Evolutionary conservation across 1,140 invertebrate species (phyloP), one percentile per base, ranked within the genome.

Genomic region (Nixonia krombeini): DNA sequence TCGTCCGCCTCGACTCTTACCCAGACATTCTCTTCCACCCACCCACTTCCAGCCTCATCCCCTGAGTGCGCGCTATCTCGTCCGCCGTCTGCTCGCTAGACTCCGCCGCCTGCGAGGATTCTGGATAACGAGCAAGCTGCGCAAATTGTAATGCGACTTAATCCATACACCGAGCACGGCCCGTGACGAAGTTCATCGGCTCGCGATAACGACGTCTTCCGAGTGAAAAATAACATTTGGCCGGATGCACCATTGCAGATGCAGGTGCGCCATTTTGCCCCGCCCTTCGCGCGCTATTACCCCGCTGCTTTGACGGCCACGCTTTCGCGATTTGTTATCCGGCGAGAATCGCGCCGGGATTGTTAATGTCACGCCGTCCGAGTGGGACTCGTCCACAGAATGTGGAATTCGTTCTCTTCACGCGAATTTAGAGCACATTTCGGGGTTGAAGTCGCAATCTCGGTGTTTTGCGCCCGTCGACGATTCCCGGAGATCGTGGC

Each of bases 1-100:
- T 23, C 40, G 26, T 45, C 21, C 21, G 7, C 56, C 66, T 72
- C 52, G 49, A 58, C 37, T 46, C 53, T 52, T 58, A 28, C 26
- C 10, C 17, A 52, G 21, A 44, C 37, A 51, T 45, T 44, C 41
- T 42, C 41, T 49, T 18, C 31, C 31, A 6, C 10, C 47, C 18
- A 44, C 65, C 44, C 44, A 46, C 40, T 9, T 29, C 9, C 23
- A 8, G 12, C 37, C 13, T 40, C 28, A 31, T 49, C 16, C 29
- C 21, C 10, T 33, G 10, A 13, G 6, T 8, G 16, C 8, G 1
- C 15, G 25, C 29, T 46, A 7, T 13, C 13, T 28, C 25, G 44
- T 46, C 28, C 25, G 29, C 9, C 25, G 4, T 5, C 25, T 26
- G 25, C 4, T 26, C 25, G 4, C 25, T 26, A 9, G 4, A 5